Base-by-base conservation (phyloP, 1,140 invertebrate genomes). In the Mercenaria mercenaria region DNA sequence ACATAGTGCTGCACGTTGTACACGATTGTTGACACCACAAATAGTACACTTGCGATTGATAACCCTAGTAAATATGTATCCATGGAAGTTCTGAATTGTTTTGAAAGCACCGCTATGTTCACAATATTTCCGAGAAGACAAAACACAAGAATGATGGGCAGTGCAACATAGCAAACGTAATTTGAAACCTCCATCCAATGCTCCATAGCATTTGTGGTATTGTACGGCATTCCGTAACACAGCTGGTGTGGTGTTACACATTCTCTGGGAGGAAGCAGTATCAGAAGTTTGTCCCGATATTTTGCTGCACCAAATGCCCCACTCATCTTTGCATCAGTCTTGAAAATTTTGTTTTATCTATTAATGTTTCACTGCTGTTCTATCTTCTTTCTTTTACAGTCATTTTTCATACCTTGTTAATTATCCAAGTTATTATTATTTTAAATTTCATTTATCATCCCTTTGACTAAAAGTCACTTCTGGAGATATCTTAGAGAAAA, bases 31-130 rank as follows among this genome's bases (percentile, higher is more conserved):
- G 92, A 91, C 0, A 79, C n/a, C 0, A 94, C 83, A 34, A 94
- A 91, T 26, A 95, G 41, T 1, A 93, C 59, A 32, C 90, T 92
- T 43, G 93, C 91, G n/a, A 94, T 47, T 43, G 93, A 92, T 41
- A 95, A 90, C 4, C 93, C 93, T 20, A 94, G 91, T 29, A 95
- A 88, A 82, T 95, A 95, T 32, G 94, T 94, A 86, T 95, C 94
- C 43, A 94, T 82, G 0, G 94, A 94, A 32, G 92, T 89, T 20
- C 92, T 84, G 18, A 93, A 89, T 77, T 94, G 94, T 23, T 90
- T 87, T 1, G 92, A 81, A 32, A 95, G 79, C 15, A 95, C 93
- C 11, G 94, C 83, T 37, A 94, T 89, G 77, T 94, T 95, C 20
- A 94, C 86, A 26, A 95, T 11, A 79, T 94, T 93, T 18, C 92